A percentile compares a stretch with the other conserved stretches of the same genome.
phyloP scores from a whole-genome alignment of 2,113 vertebrate species.

The Tiliqua scincoides region DNA sequence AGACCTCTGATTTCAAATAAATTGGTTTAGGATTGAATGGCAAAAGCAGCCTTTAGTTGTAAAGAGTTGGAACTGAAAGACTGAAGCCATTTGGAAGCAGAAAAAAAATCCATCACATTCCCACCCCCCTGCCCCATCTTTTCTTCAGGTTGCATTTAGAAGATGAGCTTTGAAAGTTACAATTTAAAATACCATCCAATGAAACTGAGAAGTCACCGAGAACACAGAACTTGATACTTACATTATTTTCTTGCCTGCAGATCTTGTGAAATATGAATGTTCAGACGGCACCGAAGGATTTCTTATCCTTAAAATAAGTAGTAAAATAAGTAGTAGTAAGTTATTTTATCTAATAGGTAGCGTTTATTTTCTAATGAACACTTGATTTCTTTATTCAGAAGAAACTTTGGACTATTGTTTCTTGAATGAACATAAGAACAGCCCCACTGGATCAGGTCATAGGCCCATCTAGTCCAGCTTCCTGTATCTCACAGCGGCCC shows the following conservation, averaged over 20 bases:
- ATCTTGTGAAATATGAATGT: conserved; percentile 43
- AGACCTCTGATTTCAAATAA: background rate
- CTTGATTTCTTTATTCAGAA: background rate
- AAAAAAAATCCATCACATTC: background rate
- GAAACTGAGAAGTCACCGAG: conserved; percentile 3
- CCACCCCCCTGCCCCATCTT: background rate
- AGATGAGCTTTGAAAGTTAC: background rate
- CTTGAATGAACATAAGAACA: too few relatives aligned
- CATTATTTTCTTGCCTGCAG: conserved; percentile 55
- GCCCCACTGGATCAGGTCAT: too few relatives aligned
- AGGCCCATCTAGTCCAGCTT: too few relatives aligned
- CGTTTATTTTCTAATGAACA: background rate
- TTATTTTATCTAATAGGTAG: background rate
- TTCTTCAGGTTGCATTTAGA: background rate
- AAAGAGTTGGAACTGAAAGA: background rate
- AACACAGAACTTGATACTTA: conserved; percentile 48
- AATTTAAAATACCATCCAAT: background rate
- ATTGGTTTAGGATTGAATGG: background rate
- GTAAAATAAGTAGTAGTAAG: background rate
- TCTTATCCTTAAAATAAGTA: conserved; percentile 42
- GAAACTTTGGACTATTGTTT: too few relatives aligned
- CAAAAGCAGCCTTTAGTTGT: background rate
- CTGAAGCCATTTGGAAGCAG: background rate
- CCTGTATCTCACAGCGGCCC: too few relatives aligned
- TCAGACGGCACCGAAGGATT: conserved; percentile 37